Base-by-base conservation (phyloP, 2,888 invertebrate species). In the Chydorus sphaericus region DNA sequence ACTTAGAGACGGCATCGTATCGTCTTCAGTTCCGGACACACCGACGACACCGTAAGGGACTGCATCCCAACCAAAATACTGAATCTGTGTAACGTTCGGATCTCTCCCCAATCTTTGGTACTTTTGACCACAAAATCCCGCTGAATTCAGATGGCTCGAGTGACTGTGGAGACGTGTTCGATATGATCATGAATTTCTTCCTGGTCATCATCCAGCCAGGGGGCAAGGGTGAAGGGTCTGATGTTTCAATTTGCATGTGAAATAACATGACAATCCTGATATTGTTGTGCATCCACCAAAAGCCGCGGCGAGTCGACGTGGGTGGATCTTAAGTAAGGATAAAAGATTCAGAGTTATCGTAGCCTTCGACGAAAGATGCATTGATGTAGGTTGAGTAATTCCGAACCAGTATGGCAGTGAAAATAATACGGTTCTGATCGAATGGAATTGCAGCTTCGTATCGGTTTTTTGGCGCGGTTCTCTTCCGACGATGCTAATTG, bases 201-300 rank as follows among this genome's bases (percentile, higher is more conserved):
- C 65, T 86, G 86, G 66, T 90, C 89, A 37, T 71, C 72, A 48
- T 73, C 71, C 2, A 77, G 77, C 96, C 96, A 96, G 73, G 44
- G 23, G 44, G 44, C 14, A 23, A 44, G 26, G 26, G 28, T 14
- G 44, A 1, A 88, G 87, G 69, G 93, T 94, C 70, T 92, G 89
- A 61, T 77, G 75, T n/a, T n/a, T 83, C 82, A 55, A 73, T n/a
- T n/a, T n/a, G 73, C 66, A 85, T 82, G 72, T 86, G 89, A 30
- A 89, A 89, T 56, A 93, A 75, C 90, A 91, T 91, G 10, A 93
- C 87, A 58, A 92, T 79, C 1, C 87, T 88, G 57, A 81, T 79
- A 58, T 90, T 82, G 64, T 85, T 83, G 67, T 92, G 91, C 92
- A 94, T 92, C 65, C 93, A 75, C 93, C 93, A 94, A 69, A 94